Percentiles rank a stretch among this genome's conserved stretches.
phyloP scores from a whole-genome alignment of 2,113 vertebrate genomes.

The Tauraco erythrolophus region DNA sequence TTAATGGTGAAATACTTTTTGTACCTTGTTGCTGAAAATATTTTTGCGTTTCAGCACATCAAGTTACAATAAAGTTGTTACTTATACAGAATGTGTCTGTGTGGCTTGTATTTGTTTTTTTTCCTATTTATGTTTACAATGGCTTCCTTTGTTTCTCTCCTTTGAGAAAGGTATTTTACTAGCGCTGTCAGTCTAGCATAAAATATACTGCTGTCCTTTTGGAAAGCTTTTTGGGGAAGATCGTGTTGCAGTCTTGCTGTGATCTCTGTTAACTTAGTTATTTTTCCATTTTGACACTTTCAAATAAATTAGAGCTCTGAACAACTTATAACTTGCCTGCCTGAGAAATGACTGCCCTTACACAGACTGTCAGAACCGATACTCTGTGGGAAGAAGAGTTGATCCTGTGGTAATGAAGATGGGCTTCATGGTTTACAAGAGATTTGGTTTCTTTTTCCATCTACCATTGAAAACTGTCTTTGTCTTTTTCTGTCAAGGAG shows the following conservation, averaged over 20 bases:
- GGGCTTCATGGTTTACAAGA: not conserved
- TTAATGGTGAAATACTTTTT: conserved; percentile 82
- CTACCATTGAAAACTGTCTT: not conserved
- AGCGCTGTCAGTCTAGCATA: not conserved
- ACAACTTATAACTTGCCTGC: not conserved
- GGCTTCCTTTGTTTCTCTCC: not conserved
- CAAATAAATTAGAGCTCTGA: not conserved
- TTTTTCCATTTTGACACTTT: not conserved
- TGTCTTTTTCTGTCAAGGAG: not conserved
- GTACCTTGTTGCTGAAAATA: conserved; percentile 86
- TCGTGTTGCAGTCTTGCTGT: not conserved
- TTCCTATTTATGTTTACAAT: not conserved
- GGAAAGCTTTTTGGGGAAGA: not conserved
- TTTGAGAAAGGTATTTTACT: not conserved
- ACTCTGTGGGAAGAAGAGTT: not conserved
- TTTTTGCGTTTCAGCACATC: conserved; percentile 83
- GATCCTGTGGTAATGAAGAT: not conserved
- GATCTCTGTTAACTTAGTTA: not conserved
- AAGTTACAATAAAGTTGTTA: conserved; percentile 87
- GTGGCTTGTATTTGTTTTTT: conserved; percentile 43
- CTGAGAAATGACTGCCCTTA: not conserved
- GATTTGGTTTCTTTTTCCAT: not conserved
- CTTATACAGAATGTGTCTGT: conserved; percentile 72
- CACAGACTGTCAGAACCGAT: not conserved
- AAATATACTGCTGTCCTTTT: not conserved